Evolutionary conservation across 2,797 vertebrate species (phyloP), one percentile per base, ranked within the genome.

Genomic region (Gastrophryne carolinensis): DNA sequence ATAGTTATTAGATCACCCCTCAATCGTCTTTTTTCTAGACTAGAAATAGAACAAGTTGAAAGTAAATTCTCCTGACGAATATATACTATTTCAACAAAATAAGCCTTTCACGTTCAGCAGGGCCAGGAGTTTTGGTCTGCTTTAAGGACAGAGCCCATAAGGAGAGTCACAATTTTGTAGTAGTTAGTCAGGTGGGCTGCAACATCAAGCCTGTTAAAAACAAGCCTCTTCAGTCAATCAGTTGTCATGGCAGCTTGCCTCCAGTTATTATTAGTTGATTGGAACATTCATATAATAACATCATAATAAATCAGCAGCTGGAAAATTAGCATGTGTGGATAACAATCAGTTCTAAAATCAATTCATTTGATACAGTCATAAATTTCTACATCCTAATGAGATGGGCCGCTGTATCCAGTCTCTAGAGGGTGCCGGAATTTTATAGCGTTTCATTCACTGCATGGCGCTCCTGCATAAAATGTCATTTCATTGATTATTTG

Each of bases 271-370:
- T 76, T 69, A 62, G 57, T 27, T 54, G 66, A 76, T 63, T 54
- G 69, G 57, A 52, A 49, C 44, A 37, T 63, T 19, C 56, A 15
- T 26, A 62, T 61, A 69, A 54, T 53, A 54, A 53, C 47, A 30
- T 27, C 15, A 70, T 70, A 76, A 63, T 63, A 76, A 62, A 76
- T 76, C 73, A 62, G 34, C 49, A 54, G 44, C 49, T 62, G 57
- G 65, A 63, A 75, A 76, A 70, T 68, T 62, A 58, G 53, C 62
- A 50, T 58, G 57, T 54, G 27, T 44, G 41, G 73, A 75, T 75
- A 75, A 69, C 65, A 68, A 75, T 69, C 64, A 75, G 65, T 47
- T 75, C 53, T 75, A 61, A 75, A 69, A 68, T 76, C 44, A 60
- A 61, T 75, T 75, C 68, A 75, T 75, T 54, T 56, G 49, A 56